These are phyloP conservation scores for Rhopilema esculentum DNA, from an alignment of 30 jellyfish, hydroid and myxozoan species.

Conservation along the genomic window DNA sequence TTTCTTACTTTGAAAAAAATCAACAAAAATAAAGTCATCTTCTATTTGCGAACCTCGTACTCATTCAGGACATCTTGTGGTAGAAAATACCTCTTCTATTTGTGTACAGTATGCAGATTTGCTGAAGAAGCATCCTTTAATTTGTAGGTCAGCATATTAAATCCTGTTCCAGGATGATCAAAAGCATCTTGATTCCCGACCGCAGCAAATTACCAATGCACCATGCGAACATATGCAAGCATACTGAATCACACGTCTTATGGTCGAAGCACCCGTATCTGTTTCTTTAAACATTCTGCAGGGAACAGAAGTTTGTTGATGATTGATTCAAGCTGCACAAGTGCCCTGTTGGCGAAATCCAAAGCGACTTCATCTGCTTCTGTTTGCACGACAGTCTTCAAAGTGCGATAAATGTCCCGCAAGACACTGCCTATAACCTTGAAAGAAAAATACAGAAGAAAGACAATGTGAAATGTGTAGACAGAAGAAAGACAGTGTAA, in stretches of 20 bases:
- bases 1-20: no score
- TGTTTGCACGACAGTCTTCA: conserved; percentile 31
- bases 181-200: no score
- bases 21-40: no score
- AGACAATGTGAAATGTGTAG: not conserved
- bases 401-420: conserved; percentile 65
- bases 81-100: no score
- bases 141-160: no score
- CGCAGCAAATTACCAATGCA: not conserved
- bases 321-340: conserved; percentile 67
- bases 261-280: conserved; percentile 45
- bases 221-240: not conserved
- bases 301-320: conserved; percentile 63
- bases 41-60: no score
- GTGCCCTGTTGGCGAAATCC: conserved; percentile 62
- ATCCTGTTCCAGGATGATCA: no score
- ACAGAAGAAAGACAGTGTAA: not conserved
- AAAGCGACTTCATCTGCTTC: conserved; percentile 63
- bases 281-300: conserved; percentile 35
- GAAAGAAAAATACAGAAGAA: not conserved
- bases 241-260: not conserved
- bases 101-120: no score
- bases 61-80: no score
- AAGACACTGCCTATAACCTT: conserved; percentile 68
- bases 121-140: no score